Percentiles rank a stretch among this genome's conserved stretches.
Conservation (phyloP, 2,797 vertebrate genomes). For the Alauda arvensis region DNA sequence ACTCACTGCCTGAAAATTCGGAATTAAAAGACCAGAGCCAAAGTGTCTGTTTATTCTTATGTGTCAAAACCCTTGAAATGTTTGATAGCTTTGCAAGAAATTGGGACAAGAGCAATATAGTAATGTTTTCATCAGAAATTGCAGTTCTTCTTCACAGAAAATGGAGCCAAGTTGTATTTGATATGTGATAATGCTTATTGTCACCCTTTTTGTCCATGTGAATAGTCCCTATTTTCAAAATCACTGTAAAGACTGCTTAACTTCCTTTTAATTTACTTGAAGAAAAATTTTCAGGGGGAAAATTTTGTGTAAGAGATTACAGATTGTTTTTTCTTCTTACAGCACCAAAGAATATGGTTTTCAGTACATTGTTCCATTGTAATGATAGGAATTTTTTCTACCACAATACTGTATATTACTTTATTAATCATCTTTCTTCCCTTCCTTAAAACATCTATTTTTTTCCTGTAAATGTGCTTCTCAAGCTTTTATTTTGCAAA, state of each 20-base stretch:
- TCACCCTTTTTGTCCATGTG: not conserved
- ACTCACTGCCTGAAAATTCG: not conserved
- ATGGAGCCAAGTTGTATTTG: not conserved
- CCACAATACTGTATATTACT: not conserved
- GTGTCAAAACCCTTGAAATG: not conserved
- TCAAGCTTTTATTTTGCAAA: slow-evolving; percentile 36
- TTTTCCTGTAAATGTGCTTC: slow-evolving; percentile 30
- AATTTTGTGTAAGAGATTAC: not conserved
- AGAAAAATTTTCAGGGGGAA: not conserved
- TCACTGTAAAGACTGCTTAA: not conserved
- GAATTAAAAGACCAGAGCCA: not conserved
- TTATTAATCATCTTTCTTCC: slow-evolving; percentile 48
- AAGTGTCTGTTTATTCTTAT: not conserved
- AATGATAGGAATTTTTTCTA: not conserved
- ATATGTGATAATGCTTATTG: not conserved
- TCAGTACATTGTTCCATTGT: not conserved
- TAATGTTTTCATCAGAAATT: not conserved
- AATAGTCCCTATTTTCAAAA: not conserved
- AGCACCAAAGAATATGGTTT: not conserved
- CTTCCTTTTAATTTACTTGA: not conserved
- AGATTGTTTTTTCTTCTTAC: not conserved
- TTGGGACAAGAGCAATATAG: not conserved
- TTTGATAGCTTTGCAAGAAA: slow-evolving; percentile 2
- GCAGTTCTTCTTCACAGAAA: not conserved
- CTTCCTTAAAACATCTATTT: slow-evolving; percentile 15